phyloP scores from a whole-genome alignment of 2,797 vertebrate genomes.

The Podargus strigoides region DNA sequence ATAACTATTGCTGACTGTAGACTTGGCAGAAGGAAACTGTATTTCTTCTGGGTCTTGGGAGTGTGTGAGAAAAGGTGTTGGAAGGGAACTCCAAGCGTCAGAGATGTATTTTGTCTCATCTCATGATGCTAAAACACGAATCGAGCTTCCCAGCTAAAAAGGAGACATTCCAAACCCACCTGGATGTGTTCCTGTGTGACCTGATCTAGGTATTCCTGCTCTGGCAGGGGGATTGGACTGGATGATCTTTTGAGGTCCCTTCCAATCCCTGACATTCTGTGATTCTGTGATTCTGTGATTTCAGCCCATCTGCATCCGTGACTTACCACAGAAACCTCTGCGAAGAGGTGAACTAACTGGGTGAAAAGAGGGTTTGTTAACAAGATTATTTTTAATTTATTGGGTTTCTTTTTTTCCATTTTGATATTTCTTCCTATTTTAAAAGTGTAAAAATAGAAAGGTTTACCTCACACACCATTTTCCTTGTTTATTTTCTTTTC shows the following conservation, averaged over 20 bases:
- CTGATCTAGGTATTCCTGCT: too few species aligned
- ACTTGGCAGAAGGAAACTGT: slow-evolving; percentile 10
- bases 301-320: background rate
- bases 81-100: background rate
- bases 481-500: background rate
- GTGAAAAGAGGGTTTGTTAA: background rate
- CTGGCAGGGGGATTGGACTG: too few species aligned
- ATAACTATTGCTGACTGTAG: background rate
- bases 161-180: too few species aligned
- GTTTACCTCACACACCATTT: background rate
- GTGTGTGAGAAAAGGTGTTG: background rate
- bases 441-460: background rate
- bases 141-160: background rate
- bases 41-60: slow-evolving; percentile 34
- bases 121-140: background rate
- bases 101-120: background rate
- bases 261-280: too few species aligned
- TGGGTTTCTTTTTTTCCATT: background rate
- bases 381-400: background rate
- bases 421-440: background rate
- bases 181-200: too few species aligned
- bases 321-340: background rate
- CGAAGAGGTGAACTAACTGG: background rate
- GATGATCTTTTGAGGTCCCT: too few species aligned
- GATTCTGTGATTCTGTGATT: too few species aligned